Conservation (phyloP, 2,888 invertebrate genomes). For the Diaperis boleti region DNA sequence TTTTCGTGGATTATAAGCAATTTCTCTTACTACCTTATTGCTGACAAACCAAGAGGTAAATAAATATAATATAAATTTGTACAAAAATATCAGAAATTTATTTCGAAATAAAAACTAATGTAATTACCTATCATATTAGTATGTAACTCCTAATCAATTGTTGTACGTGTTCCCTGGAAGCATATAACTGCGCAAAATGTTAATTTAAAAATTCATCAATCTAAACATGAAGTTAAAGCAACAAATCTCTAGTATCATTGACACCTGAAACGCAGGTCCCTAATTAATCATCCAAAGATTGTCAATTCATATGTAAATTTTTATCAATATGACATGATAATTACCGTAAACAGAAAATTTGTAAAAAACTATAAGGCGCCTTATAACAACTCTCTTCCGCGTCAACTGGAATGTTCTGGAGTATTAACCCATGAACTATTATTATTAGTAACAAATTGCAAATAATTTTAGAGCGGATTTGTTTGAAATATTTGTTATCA, state of each 20-base stretch:
- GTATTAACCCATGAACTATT: constrained; percentile 3
- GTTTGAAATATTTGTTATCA: neutral
- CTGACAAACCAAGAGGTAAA: too few relatives aligned
- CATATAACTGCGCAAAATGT: neutral
- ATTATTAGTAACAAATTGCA: constrained; percentile 7
- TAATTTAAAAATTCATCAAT: neutral
- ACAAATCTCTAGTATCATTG: neutral
- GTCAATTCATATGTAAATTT: constrained; percentile 2
- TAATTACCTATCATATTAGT: too few relatives aligned
- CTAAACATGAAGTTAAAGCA: neutral
- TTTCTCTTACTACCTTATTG: too few relatives aligned
- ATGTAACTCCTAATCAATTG: too few relatives aligned
- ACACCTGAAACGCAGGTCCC: neutral
- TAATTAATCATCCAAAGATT: neutral
- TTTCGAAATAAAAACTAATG: too few relatives aligned
- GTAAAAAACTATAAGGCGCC: neutral
- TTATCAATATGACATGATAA: constrained; percentile 1
- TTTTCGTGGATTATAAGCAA: too few relatives aligned
- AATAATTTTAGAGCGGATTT: neutral
- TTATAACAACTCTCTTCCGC: neutral
- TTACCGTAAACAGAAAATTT: neutral
- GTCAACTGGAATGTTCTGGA: neutral
- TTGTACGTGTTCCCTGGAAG: too few relatives aligned
- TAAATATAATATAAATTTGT: too few relatives aligned
- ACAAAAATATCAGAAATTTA: too few relatives aligned